Base-by-base conservation (phyloP, 1,140 invertebrate genomes). In the Drosophila suzukii region DNA sequence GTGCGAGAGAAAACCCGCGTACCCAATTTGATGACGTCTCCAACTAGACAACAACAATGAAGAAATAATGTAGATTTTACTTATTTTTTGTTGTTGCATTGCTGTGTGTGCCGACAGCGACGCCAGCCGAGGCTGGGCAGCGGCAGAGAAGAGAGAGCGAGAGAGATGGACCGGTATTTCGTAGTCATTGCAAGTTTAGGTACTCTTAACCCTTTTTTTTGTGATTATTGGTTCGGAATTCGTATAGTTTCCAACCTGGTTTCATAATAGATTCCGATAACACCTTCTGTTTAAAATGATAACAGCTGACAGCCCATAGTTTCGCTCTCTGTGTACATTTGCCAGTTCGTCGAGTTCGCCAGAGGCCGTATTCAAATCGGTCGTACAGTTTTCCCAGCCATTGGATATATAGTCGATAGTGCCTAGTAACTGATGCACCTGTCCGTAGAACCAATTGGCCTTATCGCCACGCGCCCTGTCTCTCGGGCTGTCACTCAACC, bases 21-120 rank as follows among this genome's bases (percentile, higher is more conserved):
- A 83, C 72, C 61, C 62, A 88, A 66, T 73, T 79, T 86, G 83
- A 82, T 88, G 83, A 86, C 83, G 83, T 86, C 79, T 82, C 76
- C 78, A 88, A 80, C 67, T 47, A 77, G 79, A 75, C 55, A 77
- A 76, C 63, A 76, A 76, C 73, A 76, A 70, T 72, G 50, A 12
- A 41, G 56, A 54, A 62, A 62, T 74, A 74, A 62, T 62, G 59
- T 81, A 62, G 50, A 58, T 38, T 55, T 46, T 49, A 66, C 36
- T 49, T 61, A 27, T 62, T 65, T 34, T 66, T 57, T 54, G 30
- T 47, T 47, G 46, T 47, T 51, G 27, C 27, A 27, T 27, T 27
- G 27, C 27, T 5, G 49, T 34, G 17, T 39, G 15, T 36, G 30
- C 46, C 7, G 24, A 13, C 61, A 55, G 49, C 24, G n/a, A 68